A percentile compares a stretch with the other conserved stretches of the same genome.
Evolutionary conservation across 2,113 vertebrate genomes (phyloP).

Genomic region (Ovis aries): ARS-UI_Ramb_v3.0 NC_056064.1:44809001-44809500

Average conservation of each 20-base stretch:
- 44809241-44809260: background rate
- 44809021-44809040: background rate
- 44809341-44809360: background rate
- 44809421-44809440: too few relatives aligned
- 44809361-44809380: background rate
- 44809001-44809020: background rate
- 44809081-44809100: background rate
- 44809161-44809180: background rate
- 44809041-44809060: background rate
- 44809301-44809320: background rate
- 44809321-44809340: background rate
- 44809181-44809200: background rate
- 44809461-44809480: background rate
- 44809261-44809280: conserved; percentile 38
- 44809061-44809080: background rate
- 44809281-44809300: background rate
- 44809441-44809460: background rate
- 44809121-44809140: too few relatives aligned
- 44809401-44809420: background rate
- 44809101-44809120: accelerated
- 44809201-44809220: background rate
- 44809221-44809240: background rate
- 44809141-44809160: background rate
- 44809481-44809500: background rate
- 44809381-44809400: background rate